Conservation (phyloP, 1,140 invertebrate species). For the Zophobas morio region DNA sequence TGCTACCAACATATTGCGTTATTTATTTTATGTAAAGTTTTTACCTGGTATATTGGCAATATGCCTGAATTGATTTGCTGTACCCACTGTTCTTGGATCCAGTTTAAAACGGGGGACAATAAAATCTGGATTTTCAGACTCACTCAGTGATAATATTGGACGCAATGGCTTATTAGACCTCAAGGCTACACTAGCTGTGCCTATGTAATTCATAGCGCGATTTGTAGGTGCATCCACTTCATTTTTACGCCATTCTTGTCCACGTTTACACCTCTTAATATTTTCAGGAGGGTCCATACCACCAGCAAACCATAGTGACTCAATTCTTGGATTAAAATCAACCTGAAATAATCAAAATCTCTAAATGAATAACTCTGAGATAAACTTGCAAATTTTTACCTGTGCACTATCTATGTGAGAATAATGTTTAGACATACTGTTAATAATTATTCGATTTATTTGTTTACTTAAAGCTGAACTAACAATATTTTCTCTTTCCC, state of each 20-base stretch:
- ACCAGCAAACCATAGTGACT: conserved; percentile 86
- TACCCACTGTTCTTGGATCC: conserved; percentile 73
- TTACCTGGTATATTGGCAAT: conserved; percentile 83
- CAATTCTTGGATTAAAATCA: conserved; percentile 81
- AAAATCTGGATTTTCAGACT: conserved; percentile 72
- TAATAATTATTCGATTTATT: conserved; percentile 78
- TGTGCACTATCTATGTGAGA: conserved; percentile 77
- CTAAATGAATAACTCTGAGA: too few species aligned
- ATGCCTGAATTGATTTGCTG: conserved; percentile 70
- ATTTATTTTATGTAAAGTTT: conserved; percentile 3
- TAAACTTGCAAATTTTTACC: conserved; percentile 61
- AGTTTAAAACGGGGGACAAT: conserved; percentile 72
- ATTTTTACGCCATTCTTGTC: conserved; percentile 64
- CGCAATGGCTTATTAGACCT: conserved; percentile 72
- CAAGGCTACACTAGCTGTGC: conserved; percentile 76
- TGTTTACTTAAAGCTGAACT: conserved; percentile 74
- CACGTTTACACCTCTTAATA: conserved; percentile 63
- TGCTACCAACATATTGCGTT: neutral
- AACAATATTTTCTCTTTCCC: conserved; percentile 67
- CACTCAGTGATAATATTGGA: conserved; percentile 73
- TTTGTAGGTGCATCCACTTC: conserved; percentile 72
- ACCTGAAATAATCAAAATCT: conserved; percentile 67
- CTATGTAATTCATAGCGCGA: conserved; percentile 77
- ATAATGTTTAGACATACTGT: conserved; percentile 71
- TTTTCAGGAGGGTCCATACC: conserved; percentile 74